Conservation (phyloP, 92 coral and sea anemone species). For the Palythoa caribaeorum region DNA sequence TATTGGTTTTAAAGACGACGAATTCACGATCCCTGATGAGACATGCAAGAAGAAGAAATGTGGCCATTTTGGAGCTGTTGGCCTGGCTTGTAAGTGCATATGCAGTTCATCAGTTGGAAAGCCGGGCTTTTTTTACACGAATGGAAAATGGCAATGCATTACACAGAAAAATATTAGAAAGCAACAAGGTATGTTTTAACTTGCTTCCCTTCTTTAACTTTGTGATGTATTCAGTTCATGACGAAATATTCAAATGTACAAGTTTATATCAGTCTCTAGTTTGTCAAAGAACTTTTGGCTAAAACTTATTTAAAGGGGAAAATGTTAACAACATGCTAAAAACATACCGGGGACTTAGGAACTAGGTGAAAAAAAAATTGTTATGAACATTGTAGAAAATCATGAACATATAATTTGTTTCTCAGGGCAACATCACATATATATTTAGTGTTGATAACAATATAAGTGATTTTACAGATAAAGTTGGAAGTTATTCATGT, state of each 20-base stretch:
- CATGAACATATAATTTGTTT: no score
- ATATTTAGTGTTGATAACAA: no score
- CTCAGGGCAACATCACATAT: no score
- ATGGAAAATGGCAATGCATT: slow-evolving; percentile 4
- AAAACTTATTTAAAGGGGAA: no score
- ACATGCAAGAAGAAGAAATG: neutral
- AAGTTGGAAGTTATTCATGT: no score
- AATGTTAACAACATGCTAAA: no score
- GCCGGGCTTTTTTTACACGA: neutral
- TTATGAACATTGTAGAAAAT: no score
- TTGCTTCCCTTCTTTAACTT: neutral
- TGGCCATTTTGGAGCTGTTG: neutral
- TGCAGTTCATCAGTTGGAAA: neutral
- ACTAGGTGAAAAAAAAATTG: no score
- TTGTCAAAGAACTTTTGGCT: no score
- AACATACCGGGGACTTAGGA: no score
- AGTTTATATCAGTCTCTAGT: neutral
- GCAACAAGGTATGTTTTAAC: neutral
- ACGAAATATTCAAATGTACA: neutral
- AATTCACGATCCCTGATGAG: neutral
- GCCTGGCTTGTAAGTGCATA: neutral
- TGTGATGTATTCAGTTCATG: neutral
- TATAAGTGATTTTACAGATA: no score
- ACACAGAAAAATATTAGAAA: slow-evolving; percentile 3
- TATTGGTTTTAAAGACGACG: slow-evolving; percentile 6